Percentiles rank a stretch among this genome's conserved stretches.
Conservation (phyloP, 2,797 vertebrate species). For the Diplodus sargus region DNA sequence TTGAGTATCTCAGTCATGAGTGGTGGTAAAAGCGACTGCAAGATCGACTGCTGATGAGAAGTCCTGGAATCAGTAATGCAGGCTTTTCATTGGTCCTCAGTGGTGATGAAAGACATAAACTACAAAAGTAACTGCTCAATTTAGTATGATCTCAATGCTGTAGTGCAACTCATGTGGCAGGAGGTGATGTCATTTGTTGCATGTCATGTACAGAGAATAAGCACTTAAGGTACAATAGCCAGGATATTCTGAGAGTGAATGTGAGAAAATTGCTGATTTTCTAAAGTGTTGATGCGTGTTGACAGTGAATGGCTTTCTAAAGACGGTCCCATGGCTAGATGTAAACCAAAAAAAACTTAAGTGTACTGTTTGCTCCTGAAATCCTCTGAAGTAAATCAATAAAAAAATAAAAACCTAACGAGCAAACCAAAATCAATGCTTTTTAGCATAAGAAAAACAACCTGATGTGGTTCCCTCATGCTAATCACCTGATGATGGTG, state of each 20-base stretch:
- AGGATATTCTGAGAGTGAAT: background rate
- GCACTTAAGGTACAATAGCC: too few species aligned
- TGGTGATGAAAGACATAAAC: background rate
- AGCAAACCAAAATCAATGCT: conserved; percentile 26
- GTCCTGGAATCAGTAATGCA: background rate
- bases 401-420: background rate
- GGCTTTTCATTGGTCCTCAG: background rate
- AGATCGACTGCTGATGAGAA: background rate
- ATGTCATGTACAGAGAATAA: too few species aligned
- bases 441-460: conserved; percentile 56
- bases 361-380: background rate
- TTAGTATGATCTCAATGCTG: too few species aligned
- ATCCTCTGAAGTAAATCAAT: background rate
- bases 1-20: background rate
- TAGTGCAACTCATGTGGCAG: too few species aligned
- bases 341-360: background rate
- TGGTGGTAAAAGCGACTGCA: background rate
- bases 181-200: too few species aligned
- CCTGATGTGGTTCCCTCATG: conserved; percentile 46
- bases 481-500: conserved; percentile 54
- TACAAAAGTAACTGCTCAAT: too few species aligned
- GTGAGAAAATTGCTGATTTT: background rate
- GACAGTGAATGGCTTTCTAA: background rate
- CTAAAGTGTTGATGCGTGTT: background rate
- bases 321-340: too few species aligned